A percentile compares a stretch with the other conserved stretches of the same genome.
Evolutionary conservation across 2,797 vertebrate genomes (phyloP).

Genomic region (Sebastes aleutianus): DNA sequence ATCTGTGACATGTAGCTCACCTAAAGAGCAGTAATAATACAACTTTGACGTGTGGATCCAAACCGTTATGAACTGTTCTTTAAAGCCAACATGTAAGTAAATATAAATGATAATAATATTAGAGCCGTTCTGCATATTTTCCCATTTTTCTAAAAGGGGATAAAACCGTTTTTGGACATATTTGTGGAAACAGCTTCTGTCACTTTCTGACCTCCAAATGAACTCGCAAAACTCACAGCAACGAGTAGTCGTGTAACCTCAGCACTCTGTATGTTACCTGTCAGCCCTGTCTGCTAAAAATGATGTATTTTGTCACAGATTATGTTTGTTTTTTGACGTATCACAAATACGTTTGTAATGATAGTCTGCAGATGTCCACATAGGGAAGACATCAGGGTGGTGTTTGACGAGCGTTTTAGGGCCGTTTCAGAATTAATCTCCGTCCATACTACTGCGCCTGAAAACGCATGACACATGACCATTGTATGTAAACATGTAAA

Average conservation of each 20-base stretch:
- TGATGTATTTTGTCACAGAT: too few relatives aligned
- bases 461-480: too few relatives aligned
- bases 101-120: neutral
- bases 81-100: neutral
- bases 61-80: neutral
- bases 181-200: neutral
- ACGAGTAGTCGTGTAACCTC: neutral
- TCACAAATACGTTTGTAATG: too few relatives aligned
- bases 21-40: neutral
- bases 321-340: too few relatives aligned
- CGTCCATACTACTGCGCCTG: too few relatives aligned
- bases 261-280: neutral
- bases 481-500: too few relatives aligned
- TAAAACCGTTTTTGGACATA: neutral
- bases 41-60: conserved; percentile 14
- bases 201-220: neutral
- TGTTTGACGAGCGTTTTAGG: too few relatives aligned
- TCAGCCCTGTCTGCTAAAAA: too few relatives aligned
- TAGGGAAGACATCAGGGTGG: too few relatives aligned
- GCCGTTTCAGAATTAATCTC: too few relatives aligned
- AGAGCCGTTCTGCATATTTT: neutral
- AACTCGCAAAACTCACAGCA: neutral
- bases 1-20: conserved; percentile 14
- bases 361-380: too few relatives aligned
- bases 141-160: neutral